phyloP scores from a whole-genome alignment of 2,113 vertebrate genomes.

The Nyctereutes procyonoides region DNA sequence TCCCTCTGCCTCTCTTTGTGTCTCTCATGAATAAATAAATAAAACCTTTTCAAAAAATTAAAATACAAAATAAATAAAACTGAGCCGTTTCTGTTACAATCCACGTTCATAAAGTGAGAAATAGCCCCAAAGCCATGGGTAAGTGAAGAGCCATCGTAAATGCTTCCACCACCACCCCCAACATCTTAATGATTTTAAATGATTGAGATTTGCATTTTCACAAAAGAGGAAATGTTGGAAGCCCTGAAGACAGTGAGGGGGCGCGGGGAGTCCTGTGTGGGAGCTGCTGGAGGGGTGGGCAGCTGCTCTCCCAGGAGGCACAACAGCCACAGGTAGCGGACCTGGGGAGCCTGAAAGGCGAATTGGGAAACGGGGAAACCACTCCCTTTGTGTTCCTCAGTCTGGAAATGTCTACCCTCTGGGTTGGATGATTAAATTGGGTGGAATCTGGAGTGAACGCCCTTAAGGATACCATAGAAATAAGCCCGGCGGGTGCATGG shows the following conservation, averaged over 20 bases:
- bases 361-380: not conserved
- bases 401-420: rapidly evolving
- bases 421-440: too few species aligned
- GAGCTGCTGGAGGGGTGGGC: not conserved
- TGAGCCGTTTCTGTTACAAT: rapidly evolving
- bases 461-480: not conserved
- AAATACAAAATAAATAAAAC: not conserved
- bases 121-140: not conserved
- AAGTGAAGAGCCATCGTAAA: rapidly evolving
- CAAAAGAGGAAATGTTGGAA: not conserved
- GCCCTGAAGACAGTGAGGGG: rapidly evolving
- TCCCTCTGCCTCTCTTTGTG: too few species aligned
- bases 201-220: not conserved
- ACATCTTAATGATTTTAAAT: not conserved
- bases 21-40: too few species aligned
- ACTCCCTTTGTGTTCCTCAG: too few species aligned
- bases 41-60: too few species aligned
- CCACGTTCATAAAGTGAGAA: not conserved
- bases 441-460: rapidly evolving
- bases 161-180: too few species aligned
- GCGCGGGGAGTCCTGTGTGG: rapidly evolving
- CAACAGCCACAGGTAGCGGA: too few species aligned
- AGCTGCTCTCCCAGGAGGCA: not conserved
- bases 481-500: rapidly evolving
- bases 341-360: too few species aligned